A percentile compares a stretch with the other conserved stretches of the same genome.
These are phyloP conservation scores for Lithodes maja DNA, from an alignment of 2,888 invertebrate genomes.

Conservation along the genomic window DNA sequence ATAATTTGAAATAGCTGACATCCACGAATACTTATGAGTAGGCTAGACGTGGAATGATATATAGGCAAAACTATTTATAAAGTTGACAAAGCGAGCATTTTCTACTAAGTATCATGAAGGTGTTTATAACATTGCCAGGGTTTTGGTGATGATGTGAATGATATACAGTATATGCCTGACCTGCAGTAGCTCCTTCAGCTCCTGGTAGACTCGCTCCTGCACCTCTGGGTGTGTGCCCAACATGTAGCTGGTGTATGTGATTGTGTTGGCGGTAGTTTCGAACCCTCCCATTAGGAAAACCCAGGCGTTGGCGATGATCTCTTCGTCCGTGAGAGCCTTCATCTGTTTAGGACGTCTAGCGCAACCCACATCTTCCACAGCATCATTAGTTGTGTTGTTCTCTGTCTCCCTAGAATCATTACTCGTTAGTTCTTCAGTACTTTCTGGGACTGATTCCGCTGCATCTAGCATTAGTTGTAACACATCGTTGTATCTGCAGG, in stretches of 20 bases:
- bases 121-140: too few species aligned
- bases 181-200: conserved; percentile 62
- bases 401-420: not conserved
- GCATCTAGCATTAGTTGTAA: conserved; percentile 76
- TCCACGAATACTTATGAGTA: too few species aligned
- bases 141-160: too few species aligned
- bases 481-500: conserved; percentile 73
- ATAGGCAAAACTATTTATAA: too few species aligned
- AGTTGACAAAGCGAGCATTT: too few species aligned
- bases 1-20: too few species aligned
- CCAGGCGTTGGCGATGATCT: conserved; percentile 75
- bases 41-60: too few species aligned
- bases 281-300: conserved; percentile 77
- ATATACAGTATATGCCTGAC: conserved; percentile 15
- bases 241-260: conserved; percentile 74
- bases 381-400: not conserved
- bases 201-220: conserved; percentile 70
- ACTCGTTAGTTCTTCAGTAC: not conserved
- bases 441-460: conserved; percentile 60
- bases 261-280: conserved; percentile 77
- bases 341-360: not conserved
- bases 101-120: too few species aligned
- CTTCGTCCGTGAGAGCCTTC: conserved; percentile 72
- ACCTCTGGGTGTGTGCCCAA: conserved; percentile 70
- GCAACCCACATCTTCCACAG: not conserved